These are phyloP conservation scores for Heliconius congener DNA, from an alignment of 1,140 invertebrate genomes.

Conservation along the genomic window DNA sequence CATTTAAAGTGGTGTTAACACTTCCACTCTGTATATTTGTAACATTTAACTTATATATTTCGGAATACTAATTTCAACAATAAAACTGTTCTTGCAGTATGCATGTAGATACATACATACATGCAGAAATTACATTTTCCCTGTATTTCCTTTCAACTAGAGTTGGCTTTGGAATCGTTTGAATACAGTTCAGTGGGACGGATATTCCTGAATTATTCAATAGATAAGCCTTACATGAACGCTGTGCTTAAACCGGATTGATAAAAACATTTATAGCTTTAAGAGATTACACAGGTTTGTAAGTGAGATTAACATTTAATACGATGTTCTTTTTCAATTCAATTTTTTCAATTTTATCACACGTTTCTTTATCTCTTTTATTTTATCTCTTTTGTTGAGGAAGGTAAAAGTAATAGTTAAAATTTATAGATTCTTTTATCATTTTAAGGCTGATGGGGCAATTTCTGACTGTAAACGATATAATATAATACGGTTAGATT, in stretches of 20 bases:
- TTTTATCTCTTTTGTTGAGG: too few relatives aligned
- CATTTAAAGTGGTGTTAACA: too few relatives aligned
- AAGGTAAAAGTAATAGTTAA: background rate
- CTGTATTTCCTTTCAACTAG: background rate
- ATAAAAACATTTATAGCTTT: conserved; percentile 6
- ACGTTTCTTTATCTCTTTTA: background rate
- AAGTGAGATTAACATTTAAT: conserved; percentile 4
- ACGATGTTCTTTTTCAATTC: background rate
- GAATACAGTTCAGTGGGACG: conserved; percentile 11
- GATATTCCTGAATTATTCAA: conserved; percentile 13
- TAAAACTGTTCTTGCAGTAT: background rate
- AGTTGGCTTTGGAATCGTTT: background rate
- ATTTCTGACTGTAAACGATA: too few relatives aligned
- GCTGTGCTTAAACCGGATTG: background rate
- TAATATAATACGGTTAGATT: too few relatives aligned
- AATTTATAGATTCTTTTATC: background rate
- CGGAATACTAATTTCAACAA: background rate
- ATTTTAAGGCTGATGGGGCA: too few relatives aligned
- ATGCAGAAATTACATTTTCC: background rate
- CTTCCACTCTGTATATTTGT: background rate
- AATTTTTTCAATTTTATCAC: background rate
- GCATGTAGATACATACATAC: background rate
- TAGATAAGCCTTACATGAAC: conserved; percentile 10
- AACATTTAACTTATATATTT: background rate
- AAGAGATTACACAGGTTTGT: background rate